These are phyloP conservation scores for Harpalus rubripes DNA, from an alignment of 2,888 invertebrate species.

Conservation along the genomic window DNA sequence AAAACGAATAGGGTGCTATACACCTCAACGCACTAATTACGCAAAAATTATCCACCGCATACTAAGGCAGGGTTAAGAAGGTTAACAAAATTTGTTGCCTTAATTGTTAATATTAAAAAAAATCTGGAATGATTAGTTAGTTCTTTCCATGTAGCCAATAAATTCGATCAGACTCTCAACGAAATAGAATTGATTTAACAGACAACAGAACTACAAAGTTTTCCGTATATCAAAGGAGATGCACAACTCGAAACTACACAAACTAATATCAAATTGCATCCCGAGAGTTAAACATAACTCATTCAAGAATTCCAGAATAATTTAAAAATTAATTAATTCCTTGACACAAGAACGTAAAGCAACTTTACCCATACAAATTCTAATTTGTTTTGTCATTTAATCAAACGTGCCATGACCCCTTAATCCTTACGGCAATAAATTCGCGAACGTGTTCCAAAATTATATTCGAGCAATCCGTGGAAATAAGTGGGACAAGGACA, in stretches of 20 bases:
- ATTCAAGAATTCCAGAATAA: slow-evolving; percentile 5
- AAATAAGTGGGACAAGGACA: slow-evolving; percentile 25
- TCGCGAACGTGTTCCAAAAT: slow-evolving; percentile 40
- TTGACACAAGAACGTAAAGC: background rate
- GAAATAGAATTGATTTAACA: background rate
- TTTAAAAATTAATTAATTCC: slow-evolving; percentile 42
- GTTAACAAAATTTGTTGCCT: too few relatives aligned
- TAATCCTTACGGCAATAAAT: slow-evolving; percentile 46
- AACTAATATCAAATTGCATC: background rate
- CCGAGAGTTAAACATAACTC: background rate
- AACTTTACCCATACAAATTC: slow-evolving; percentile 37
- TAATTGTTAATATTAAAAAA: too few relatives aligned
- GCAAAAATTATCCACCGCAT: too few relatives aligned
- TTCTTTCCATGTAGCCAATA: too few relatives aligned
- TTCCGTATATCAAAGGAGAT: background rate
- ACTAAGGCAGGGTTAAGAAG: too few relatives aligned
- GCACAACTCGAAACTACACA: background rate
- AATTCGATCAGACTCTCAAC: too few relatives aligned
- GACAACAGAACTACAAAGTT: background rate
- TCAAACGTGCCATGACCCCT: slow-evolving; percentile 18
- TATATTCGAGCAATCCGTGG: slow-evolving; percentile 27
- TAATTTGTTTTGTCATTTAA: slow-evolving; percentile 49
- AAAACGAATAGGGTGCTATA: too few relatives aligned
- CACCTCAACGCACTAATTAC: too few relatives aligned
- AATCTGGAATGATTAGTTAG: too few relatives aligned